Conservation (phyloP, 1,140 invertebrate genomes). For the Leptinotarsa lineolata region DNA sequence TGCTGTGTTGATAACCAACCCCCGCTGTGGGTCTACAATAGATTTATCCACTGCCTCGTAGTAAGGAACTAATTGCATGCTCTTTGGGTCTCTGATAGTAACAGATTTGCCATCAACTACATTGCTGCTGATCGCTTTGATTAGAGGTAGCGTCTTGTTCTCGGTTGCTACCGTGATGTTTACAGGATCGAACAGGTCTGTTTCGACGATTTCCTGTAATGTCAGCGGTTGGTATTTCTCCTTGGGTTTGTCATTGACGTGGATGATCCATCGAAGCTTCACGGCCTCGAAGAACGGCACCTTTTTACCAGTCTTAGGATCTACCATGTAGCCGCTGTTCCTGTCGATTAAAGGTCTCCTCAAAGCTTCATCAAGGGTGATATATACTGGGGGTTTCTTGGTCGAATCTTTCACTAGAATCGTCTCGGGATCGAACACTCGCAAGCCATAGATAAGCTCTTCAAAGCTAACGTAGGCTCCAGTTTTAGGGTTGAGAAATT, state of each 20-base stretch:
- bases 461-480: constrained; percentile 75
- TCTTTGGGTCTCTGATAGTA: constrained; percentile 69
- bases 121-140: constrained; percentile 72
- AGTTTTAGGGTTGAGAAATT: constrained; percentile 79
- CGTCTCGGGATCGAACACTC: constrained; percentile 73
- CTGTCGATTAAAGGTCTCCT: constrained; percentile 74
- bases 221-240: constrained; percentile 57
- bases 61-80: constrained; percentile 72
- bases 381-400: constrained; percentile 67
- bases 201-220: constrained; percentile 69
- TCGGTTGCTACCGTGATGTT: constrained; percentile 66
- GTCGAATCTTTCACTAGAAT: constrained; percentile 80
- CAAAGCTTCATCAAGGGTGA: constrained; percentile 76
- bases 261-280: constrained; percentile 71
- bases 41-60: constrained; percentile 76
- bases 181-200: constrained; percentile 66
- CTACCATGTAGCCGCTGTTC: constrained; percentile 78
- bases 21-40: constrained; percentile 75
- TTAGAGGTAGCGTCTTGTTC: constrained; percentile 67
- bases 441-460: constrained; percentile 74
- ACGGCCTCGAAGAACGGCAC: constrained; percentile 86
- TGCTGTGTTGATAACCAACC: constrained; percentile 71
- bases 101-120: constrained; percentile 77
- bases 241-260: constrained; percentile 59
- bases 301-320: constrained; percentile 78